Base-by-base conservation (phyloP, 1,140 invertebrate genomes). In the Sycophaga agraensis region DNA sequence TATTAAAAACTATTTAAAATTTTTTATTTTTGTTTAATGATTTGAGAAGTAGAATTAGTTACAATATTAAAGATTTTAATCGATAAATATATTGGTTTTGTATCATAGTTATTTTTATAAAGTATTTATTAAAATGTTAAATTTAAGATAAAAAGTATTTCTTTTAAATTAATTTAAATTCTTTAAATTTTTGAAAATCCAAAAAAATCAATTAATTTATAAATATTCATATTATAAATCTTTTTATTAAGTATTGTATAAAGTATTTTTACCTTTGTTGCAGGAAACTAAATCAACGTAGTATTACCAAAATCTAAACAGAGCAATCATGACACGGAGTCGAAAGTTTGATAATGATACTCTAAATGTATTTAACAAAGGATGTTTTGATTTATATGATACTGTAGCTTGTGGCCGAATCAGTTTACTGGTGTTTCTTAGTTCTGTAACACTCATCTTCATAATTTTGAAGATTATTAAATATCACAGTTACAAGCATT, bases 391-490 rank as follows among this genome's bases (percentile, higher is more conserved):
- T 35, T 66, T 75, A 21, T 84, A 75, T 65, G 78, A 83, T 61
- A 73, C 72, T 2, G 66, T 83, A 31, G 83, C 82, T 11, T 84
- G 83, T 68, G 71, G 82, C 21, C 76, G 84, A 63, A 82, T 80
- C 53, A 77, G 77, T 45, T 39, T 83, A n/a, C 66, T 85, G 40
- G 73, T 81, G 31, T 64, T 77, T 14, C 63, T 82, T 16, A 78
- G 78, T 26, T 63, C 76, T 7, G 60, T 83, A 12, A 83, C 83
- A 12, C 75, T 80, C 24, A 49, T 83, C 11, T 68, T 84, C 49
- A 79, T 83, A 68, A 51, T 82, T 22, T 50, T 79, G 22, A 82
- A 82, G 64, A 74, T 84, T 8, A 70, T 81, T 0, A 76, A 77
- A 60, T 77, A 84, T 17, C 83, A 84, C 68, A 68, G 76, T 19